Conservation (phyloP, 2,113 vertebrate species). For the Apteryx mantelli region DNA sequence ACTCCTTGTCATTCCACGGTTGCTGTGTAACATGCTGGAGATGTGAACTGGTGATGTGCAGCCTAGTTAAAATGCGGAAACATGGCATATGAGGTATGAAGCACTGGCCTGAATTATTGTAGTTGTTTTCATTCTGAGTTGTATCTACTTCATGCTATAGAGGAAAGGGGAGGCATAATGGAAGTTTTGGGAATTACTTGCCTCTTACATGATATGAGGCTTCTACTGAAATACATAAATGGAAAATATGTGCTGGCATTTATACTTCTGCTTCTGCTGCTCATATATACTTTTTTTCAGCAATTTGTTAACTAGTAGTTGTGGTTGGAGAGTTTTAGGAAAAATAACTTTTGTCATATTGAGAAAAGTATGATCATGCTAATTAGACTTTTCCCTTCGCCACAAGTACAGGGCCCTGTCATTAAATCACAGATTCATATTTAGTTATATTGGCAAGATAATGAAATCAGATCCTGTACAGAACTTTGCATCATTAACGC, state of each 20-base stretch:
- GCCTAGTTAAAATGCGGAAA: neutral
- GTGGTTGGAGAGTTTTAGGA: neutral
- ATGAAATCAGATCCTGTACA: neutral
- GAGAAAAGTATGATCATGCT: neutral
- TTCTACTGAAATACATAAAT: neutral
- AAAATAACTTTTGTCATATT: neutral
- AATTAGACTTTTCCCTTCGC: neutral
- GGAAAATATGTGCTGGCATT: neutral
- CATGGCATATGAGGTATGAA: neutral
- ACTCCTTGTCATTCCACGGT: fast-evolving
- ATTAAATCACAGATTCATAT: neutral
- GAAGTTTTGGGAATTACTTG: neutral
- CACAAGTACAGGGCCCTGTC: neutral
- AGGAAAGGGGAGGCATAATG: neutral
- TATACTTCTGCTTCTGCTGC: neutral
- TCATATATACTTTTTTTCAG: neutral
- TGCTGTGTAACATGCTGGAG: neutral
- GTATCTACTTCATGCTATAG: neutral
- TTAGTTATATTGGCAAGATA: neutral
- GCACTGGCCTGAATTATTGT: neutral
- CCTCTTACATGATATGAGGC: neutral
- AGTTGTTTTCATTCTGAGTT: neutral
- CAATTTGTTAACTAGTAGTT: neutral
- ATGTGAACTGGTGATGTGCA: neutral
- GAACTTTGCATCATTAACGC: neutral